These are phyloP conservation scores for Amphimallon solstitiale DNA, from an alignment of 2,888 invertebrate genomes.

Conservation along the genomic window DNA sequence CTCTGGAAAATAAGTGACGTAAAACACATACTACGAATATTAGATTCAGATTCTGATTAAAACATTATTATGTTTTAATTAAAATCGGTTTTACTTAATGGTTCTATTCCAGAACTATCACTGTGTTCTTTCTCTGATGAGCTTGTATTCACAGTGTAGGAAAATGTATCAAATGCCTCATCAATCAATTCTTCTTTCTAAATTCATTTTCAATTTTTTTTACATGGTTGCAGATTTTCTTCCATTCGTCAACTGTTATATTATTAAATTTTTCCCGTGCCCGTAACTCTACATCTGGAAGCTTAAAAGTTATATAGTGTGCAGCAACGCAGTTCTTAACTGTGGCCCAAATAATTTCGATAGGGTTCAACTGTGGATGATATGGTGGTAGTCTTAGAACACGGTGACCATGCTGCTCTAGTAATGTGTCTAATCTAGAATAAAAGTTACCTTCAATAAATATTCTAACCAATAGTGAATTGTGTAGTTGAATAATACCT, in stretches of 20 bases:
- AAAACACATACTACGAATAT: too few species aligned
- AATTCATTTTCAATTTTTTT: slow-evolving; percentile 4
- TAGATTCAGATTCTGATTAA: too few species aligned
- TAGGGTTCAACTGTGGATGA: slow-evolving; percentile 25
- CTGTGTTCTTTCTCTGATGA: slow-evolving; percentile 1
- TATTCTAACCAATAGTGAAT: background rate
- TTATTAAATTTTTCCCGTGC: slow-evolving; percentile 13
- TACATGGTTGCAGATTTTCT: background rate
- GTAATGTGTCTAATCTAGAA: slow-evolving; percentile 20
- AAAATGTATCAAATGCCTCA: background rate
- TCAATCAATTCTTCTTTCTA: background rate
- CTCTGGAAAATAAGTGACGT: too few species aligned
- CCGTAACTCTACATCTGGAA: slow-evolving; percentile 20
- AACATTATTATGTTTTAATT: too few species aligned
- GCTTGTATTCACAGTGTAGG: background rate
- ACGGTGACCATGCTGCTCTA: slow-evolving; percentile 6
- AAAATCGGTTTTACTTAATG: too few species aligned
- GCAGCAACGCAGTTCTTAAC: slow-evolving; percentile 13
- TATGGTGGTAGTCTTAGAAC: slow-evolving; percentile 28
- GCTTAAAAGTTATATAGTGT: slow-evolving; percentile 15
- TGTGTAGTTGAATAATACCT: background rate
- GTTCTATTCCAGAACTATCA: too few species aligned
- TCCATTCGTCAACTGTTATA: slow-evolving; percentile 5
- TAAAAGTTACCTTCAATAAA: background rate
- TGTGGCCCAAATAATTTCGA: slow-evolving; percentile 33